A percentile compares a stretch with the other conserved stretches of the same genome.
Conservation (phyloP, 2,113 vertebrate genomes). For the Sula dactylatra region DNA sequence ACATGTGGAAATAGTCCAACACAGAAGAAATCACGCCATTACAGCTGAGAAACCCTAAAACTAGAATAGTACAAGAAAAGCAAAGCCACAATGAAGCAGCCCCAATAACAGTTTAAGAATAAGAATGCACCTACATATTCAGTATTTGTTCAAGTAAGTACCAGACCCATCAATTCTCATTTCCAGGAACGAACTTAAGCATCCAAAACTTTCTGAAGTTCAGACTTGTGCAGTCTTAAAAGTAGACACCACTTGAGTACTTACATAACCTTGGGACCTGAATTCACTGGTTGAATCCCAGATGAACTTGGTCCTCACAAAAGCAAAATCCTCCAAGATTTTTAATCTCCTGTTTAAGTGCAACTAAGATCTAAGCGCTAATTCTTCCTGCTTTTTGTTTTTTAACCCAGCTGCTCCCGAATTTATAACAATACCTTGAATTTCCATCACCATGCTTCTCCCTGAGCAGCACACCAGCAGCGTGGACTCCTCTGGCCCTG, state of each 20-base stretch:
- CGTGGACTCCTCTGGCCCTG: neutral
- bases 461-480: neutral
- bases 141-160: neutral
- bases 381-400: neutral
- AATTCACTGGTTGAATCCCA: neutral
- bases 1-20: neutral
- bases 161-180: neutral
- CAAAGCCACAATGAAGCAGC: neutral
- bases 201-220: neutral
- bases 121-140: neutral
- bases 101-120: neutral
- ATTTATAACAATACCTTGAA: neutral
- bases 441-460: neutral
- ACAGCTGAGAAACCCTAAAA: neutral
- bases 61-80: neutral
- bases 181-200: neutral
- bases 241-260: neutral
- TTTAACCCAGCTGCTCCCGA: neutral
- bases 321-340: neutral
- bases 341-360: neutral
- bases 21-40: neutral
- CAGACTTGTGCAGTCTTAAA: neutral
- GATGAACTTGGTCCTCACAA: neutral
- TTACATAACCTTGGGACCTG: neutral
- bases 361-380: neutral